Percentiles rank a stretch among this genome's conserved stretches.
Conservation (phyloP, 2,797 vertebrate genomes). For the Pogonophryne albipinna region DNA sequence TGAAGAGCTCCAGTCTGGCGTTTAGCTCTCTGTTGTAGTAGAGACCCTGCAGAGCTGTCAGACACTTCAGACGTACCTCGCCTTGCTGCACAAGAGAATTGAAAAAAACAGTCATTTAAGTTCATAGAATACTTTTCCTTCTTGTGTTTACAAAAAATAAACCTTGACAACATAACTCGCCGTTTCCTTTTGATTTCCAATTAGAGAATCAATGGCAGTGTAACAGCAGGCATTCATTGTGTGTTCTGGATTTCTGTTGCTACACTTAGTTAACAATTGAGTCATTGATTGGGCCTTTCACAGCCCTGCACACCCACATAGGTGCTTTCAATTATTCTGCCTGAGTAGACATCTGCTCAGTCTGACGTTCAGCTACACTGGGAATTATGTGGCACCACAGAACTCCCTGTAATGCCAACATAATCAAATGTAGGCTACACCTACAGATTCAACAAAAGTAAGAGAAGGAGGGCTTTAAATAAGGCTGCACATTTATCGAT, state of each 20-base stretch:
- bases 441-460: background rate
- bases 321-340: slow-evolving; percentile 9
- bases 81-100: slow-evolving; percentile 89
- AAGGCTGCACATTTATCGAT: too few relatives aligned
- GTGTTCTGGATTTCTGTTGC: background rate
- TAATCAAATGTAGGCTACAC: background rate
- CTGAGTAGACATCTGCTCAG: slow-evolving; percentile 9
- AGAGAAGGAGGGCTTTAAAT: background rate
- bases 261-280: background rate
- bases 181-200: background rate
- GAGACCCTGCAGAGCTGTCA: slow-evolving; percentile 98
- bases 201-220: background rate
- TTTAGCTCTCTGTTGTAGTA: slow-evolving; percentile 99
- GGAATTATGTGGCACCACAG: background rate
- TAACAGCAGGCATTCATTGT: background rate
- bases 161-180: background rate
- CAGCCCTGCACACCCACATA: background rate
- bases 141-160: background rate
- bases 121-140: background rate
- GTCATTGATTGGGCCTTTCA: background rate
- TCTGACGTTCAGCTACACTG: background rate
- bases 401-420: background rate
- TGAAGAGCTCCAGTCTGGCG: slow-evolving; percentile 98
- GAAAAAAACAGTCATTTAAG: background rate
- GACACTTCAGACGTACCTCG: slow-evolving; percentile 98